A percentile compares a stretch with the other conserved stretches of the same genome.
These are phyloP conservation scores for Barnardius zonarius DNA, from an alignment of 2,113 vertebrate genomes.

Conservation along the genomic window DNA sequence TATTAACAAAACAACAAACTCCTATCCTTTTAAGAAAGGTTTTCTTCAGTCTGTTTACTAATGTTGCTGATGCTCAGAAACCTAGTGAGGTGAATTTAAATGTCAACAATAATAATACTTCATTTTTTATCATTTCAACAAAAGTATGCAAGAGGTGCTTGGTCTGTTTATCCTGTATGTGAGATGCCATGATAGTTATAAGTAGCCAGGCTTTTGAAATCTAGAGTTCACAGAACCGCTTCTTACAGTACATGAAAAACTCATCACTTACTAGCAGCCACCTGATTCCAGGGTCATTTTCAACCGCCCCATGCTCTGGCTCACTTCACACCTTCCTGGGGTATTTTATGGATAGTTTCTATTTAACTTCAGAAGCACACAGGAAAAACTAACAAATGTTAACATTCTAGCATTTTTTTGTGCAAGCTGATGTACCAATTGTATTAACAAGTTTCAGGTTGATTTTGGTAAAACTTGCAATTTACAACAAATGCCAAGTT, in stretches of 20 bases:
- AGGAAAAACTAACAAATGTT: neutral
- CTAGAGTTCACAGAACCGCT: neutral
- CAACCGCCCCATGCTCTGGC: neutral
- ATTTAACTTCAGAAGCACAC: neutral
- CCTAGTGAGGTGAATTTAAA: neutral
- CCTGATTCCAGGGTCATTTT: neutral
- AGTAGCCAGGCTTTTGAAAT: neutral
- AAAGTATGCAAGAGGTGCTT: neutral
- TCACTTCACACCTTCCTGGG: neutral
- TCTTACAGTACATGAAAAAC: neutral
- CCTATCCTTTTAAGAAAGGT: neutral
- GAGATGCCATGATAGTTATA: neutral
- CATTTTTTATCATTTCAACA: neutral
- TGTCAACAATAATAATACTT: neutral
- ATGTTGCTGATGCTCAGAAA: neutral
- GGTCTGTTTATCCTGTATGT: neutral
- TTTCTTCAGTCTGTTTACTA: neutral
- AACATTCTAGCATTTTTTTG: neutral
- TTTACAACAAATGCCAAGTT: neutral
- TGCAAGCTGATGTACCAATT: neutral
- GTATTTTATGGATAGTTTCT: neutral
- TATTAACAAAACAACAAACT: neutral
- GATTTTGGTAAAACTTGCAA: neutral
- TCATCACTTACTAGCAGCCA: neutral
- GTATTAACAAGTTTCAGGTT: neutral